Conservation (phyloP, 2,797 vertebrate genomes). For the Nyctalus aviator region DNA sequence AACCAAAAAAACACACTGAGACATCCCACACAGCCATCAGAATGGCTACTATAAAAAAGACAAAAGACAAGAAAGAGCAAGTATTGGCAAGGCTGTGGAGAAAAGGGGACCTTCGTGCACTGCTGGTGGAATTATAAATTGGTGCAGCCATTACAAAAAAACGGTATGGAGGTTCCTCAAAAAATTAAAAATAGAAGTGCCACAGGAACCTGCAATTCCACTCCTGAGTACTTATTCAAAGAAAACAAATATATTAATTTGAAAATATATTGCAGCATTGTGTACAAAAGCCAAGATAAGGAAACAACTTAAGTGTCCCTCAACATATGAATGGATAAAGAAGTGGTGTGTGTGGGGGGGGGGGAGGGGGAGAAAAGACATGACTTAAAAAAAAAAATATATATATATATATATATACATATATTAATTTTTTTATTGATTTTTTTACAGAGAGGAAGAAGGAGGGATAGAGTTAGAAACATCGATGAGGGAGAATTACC, state of each 20-base stretch:
- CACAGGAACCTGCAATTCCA: not conserved
- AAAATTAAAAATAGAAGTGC: not conserved
- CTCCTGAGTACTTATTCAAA: not conserved
- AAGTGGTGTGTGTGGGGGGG: not conserved
- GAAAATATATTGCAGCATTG: not conserved
- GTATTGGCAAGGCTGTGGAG: not conserved
- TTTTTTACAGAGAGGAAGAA: no score
- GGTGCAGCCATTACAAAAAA: not conserved
- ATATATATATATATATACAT: no score
- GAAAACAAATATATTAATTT: not conserved
- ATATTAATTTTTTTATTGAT: no score
- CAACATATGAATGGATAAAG: not conserved
- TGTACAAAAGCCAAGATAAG: not conserved
- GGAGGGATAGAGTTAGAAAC: no score
- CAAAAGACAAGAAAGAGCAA: not conserved
- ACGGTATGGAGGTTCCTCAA: not conserved
- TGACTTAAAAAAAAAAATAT: no score
- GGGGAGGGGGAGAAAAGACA: no score
- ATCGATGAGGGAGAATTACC: no score
- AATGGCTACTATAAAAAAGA: not conserved
- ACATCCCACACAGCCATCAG: not conserved
- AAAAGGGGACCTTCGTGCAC: not conserved
- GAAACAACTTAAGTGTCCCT: not conserved
- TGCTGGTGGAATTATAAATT: not conserved
- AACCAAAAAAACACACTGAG: not conserved